Evolutionary conservation across 1,140 invertebrate genomes (phyloP).

Genomic region (Dufourea novaeangliae): DNA sequence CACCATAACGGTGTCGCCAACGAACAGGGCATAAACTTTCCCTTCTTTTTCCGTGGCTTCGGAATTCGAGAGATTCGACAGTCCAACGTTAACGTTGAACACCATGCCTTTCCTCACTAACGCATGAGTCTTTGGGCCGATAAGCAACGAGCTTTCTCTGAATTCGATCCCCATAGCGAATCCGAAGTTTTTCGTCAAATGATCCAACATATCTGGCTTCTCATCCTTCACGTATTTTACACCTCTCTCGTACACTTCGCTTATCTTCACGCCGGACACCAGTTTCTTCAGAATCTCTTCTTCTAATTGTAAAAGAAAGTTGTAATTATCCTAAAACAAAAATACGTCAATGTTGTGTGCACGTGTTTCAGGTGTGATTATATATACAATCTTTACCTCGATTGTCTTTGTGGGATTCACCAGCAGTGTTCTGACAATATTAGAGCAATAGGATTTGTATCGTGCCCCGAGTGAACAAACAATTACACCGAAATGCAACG

Average conservation of each 20-base stretch:
- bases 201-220: slow-evolving; percentile 92
- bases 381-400: slow-evolving; percentile 82
- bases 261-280: slow-evolving; percentile 91
- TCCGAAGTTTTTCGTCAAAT: slow-evolving; percentile 97
- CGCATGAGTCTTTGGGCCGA: slow-evolving; percentile 93
- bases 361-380: slow-evolving; percentile 5
- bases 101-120: slow-evolving; percentile 97
- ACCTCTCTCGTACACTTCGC: slow-evolving; percentile 94
- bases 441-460: slow-evolving; percentile 99
- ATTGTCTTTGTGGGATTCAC: slow-evolving; percentile 94
- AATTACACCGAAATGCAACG: slow-evolving; percentile 97
- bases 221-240: slow-evolving; percentile 93
- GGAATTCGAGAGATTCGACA: slow-evolving; percentile 93
- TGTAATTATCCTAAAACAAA: slow-evolving; percentile 91
- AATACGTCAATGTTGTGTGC: neutral
- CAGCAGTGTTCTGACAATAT: slow-evolving; percentile 98
- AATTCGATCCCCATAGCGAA: slow-evolving; percentile 99
- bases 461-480: slow-evolving; percentile 96
- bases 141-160: slow-evolving; percentile 95
- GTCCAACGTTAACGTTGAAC: slow-evolving; percentile 97
- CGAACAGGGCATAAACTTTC: slow-evolving; percentile 96
- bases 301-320: slow-evolving; percentile 95
- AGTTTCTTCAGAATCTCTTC: slow-evolving; percentile 95
- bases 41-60: slow-evolving; percentile 92
- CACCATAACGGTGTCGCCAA: slow-evolving; percentile 98